A percentile compares a stretch with the other conserved stretches of the same genome.
These are phyloP conservation scores for Pollenia labialis DNA, from an alignment of 2,888 invertebrate genomes.

Conservation along the genomic window DNA sequence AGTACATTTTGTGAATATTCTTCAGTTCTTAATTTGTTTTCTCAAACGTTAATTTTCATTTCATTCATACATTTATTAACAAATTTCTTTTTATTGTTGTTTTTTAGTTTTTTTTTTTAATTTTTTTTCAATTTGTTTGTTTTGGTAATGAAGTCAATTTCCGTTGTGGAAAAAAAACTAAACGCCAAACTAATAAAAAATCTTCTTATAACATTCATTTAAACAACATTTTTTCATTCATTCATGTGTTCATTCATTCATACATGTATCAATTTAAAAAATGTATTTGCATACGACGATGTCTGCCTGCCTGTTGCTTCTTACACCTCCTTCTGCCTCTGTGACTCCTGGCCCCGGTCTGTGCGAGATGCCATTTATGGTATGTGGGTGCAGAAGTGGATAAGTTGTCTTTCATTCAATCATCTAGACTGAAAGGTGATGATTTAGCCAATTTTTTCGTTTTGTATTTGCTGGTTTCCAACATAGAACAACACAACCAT, in stretches of 20 bases:
- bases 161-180: constrained; percentile 76
- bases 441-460: constrained; percentile 57
- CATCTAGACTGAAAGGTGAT: constrained; percentile 61
- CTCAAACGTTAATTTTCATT: constrained; percentile 64
- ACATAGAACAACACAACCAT: constrained; percentile 39
- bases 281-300: constrained; percentile 58
- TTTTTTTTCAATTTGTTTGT: constrained; percentile 77
- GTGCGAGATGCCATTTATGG: constrained; percentile 43
- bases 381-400: constrained; percentile 67
- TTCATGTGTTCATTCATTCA: not conserved
- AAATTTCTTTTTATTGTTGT: constrained; percentile 20
- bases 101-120: not conserved
- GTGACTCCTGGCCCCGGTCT: not conserved
- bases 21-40: constrained; percentile 55
- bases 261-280: constrained; percentile 47
- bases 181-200: constrained; percentile 29
- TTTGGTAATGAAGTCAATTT: constrained; percentile 83
- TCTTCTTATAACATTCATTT: constrained; percentile 10
- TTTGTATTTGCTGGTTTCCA: constrained; percentile 9
- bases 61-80: constrained; percentile 48
- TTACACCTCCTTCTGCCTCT: not conserved
- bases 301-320: constrained; percentile 26
- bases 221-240: constrained; percentile 33
- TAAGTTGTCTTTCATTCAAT: constrained; percentile 56
- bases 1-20: constrained; percentile 56